Evolutionary conservation across 2,113 vertebrate genomes (phyloP), one percentile per base, ranked within the genome.

Genomic region (Arenaria interpres): DNA sequence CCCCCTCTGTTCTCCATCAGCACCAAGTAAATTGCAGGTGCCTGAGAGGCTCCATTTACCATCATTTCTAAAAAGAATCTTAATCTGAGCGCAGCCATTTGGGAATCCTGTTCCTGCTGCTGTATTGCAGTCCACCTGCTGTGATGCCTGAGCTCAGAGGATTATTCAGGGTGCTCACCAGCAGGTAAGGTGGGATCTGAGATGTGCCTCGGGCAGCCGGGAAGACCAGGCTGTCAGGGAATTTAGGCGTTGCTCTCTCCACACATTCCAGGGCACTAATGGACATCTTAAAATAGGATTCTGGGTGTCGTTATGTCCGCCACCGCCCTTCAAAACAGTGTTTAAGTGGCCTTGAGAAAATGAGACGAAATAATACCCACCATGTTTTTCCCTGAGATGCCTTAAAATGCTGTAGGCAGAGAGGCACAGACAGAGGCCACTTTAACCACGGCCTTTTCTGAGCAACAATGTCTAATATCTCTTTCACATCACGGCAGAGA

Each of bases 331-430:
- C 73, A 88, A 80, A 91, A 82, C 18, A 67, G 35, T 82, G 28
- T 86, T 92, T 96, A 96, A 97, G 66, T 79, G 56, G 72, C 62
- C 78, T 72, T 73, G 75, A 96, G 89, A 95, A 97, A 97, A 97
- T 89, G 88, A 96, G 84, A 96, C 88, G 66, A 93, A 91, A 91
- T 94, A 93, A 97, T 84, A 92, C 68, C 67, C 28, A 37, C 84
- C 33, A 30, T 51, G 84, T 39, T 92, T 86, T 96, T 95, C 68
- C 35, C 80, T 0, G 4, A 95, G 77, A 90, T 2, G 7, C 35
- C 76, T 94, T 73, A 88, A 96, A 97, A 85, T 60, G 64, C 41
- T 67, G 54, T 20, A 89, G 62, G 59, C 64, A 92, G 85, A 93
- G 72, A 86, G 59, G 51, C 27, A 2, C 68, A 85, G 75, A 63